Evolutionary conservation across 2,888 invertebrate species (phyloP).

Genomic region (Mechanitis mazaeus): DNA sequence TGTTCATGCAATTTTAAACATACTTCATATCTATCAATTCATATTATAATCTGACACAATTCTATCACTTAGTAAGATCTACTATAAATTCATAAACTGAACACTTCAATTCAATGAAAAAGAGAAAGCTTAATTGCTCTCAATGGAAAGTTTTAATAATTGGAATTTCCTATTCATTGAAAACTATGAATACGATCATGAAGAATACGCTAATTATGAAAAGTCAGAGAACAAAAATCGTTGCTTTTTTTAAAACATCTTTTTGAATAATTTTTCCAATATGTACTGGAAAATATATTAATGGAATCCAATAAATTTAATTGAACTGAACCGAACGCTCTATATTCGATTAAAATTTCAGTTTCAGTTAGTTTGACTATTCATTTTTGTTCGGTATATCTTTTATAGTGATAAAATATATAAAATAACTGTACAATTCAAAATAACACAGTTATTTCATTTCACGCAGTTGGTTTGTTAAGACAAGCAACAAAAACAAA

Average conservation of each 20-base stretch:
- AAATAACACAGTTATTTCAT: too few species aligned
- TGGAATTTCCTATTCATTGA: not conserved
- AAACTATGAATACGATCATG: not conserved
- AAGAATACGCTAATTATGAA: conserved; percentile 1
- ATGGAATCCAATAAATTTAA: conserved; percentile 1
- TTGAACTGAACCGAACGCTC: conserved; percentile 3
- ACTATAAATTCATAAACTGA: too few species aligned
- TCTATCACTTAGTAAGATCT: too few species aligned
- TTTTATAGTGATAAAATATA: too few species aligned
- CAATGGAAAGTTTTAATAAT: not conserved
- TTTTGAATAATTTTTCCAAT: not conserved
- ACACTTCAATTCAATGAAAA: too few species aligned
- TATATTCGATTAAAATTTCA: not conserved
- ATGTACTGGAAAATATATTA: not conserved
- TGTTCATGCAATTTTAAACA: too few species aligned
- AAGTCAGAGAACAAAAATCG: not conserved
- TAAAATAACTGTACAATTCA: too few species aligned
- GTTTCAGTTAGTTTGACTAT: not conserved
- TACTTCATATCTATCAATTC: too few species aligned
- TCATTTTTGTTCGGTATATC: not conserved
- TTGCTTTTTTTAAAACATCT: not conserved
- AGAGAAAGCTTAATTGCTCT: not conserved
- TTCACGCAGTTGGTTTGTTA: too few species aligned
- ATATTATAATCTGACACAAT: too few species aligned
- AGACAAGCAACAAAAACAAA: too few species aligned